Evolutionary conservation across 1,140 invertebrate species (phyloP).

Genomic region (Temnothorax nylanderi): DNA sequence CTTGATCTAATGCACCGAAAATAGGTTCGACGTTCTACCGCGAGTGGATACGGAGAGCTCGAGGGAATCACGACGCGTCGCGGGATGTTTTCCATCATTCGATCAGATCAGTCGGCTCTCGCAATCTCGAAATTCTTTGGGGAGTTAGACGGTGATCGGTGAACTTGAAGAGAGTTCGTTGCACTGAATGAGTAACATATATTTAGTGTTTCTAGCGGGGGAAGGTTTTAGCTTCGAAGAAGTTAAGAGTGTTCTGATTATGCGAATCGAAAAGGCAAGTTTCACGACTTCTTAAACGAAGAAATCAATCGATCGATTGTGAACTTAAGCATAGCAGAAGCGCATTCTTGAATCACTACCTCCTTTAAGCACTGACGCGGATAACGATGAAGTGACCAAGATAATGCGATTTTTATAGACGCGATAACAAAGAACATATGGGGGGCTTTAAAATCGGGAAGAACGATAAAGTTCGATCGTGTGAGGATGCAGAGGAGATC

Average conservation of each 20-base stretch:
- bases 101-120: neutral
- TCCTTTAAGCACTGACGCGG: neutral
- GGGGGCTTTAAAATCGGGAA: neutral
- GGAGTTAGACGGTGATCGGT: slow-evolving; percentile 7
- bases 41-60: neutral
- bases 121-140: slow-evolving; percentile 7
- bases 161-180: neutral
- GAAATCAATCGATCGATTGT: neutral
- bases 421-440: neutral
- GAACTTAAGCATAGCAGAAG: neutral
- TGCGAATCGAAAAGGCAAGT: neutral
- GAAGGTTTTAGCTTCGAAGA: neutral
- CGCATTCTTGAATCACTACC: neutral
- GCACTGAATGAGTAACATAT: neutral
- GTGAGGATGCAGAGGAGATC: neutral
- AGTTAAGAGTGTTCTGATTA: no score
- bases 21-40: neutral
- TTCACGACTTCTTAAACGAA: neutral
- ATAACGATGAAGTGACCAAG: neutral
- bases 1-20: neutral
- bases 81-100: neutral
- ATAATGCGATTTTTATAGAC: neutral
- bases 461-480: neutral
- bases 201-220: neutral
- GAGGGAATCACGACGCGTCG: no score